A percentile compares a stretch with the other conserved stretches of the same genome.
These are phyloP conservation scores for Gallinago paraguaiae DNA, from an alignment of 2,113 vertebrate genomes.

Conservation along the genomic window DNA sequence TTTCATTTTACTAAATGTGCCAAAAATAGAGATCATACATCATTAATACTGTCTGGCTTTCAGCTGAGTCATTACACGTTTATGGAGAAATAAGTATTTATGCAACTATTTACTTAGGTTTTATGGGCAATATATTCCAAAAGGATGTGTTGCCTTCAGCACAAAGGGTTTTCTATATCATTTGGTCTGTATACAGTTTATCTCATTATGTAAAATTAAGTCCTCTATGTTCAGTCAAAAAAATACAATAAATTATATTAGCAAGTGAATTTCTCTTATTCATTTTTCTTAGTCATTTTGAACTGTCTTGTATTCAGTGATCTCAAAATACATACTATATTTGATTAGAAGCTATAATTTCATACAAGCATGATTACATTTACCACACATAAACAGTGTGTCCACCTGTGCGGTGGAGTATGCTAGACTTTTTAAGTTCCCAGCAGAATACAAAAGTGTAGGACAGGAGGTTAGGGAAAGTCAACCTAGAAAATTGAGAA, in stretches of 20 bases:
- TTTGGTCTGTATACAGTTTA: background rate
- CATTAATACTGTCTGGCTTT: background rate
- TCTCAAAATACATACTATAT: background rate
- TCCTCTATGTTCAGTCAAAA: background rate
- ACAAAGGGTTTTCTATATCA: background rate
- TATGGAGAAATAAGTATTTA: background rate
- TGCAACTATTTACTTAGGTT: background rate
- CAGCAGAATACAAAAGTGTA: background rate
- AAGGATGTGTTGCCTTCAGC: background rate
- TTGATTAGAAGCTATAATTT: background rate
- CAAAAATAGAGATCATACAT: constrained; percentile 3
- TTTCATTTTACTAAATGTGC: background rate
- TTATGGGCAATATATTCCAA: background rate
- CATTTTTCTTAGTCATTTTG: background rate
- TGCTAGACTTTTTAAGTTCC: background rate
- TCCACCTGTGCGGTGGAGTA: background rate
- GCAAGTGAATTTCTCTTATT: background rate
- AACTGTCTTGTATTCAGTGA: background rate
- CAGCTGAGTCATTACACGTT: background rate
- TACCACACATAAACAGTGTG: background rate
- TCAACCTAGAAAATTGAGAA: background rate
- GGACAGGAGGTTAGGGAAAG: background rate
- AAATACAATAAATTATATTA: background rate
- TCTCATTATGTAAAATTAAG: background rate
- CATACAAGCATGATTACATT: background rate